phyloP scores from a whole-genome alignment of 2,888 invertebrate genomes.

The Dorcus parallelipipedus region DNA sequence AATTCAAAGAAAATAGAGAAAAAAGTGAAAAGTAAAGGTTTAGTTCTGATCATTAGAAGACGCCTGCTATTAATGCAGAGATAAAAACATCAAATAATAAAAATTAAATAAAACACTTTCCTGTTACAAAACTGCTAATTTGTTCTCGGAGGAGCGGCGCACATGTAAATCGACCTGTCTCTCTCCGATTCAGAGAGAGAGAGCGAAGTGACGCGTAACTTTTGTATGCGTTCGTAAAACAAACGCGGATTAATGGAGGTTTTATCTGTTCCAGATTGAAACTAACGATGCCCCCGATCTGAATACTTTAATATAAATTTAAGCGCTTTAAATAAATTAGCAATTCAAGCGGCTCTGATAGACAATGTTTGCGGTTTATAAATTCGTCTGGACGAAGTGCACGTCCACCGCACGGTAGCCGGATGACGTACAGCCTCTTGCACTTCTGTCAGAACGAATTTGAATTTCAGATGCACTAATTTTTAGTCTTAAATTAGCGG shows the following conservation, averaged over 20 bases:
- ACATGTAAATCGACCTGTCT: conserved; percentile 12
- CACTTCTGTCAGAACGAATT: conserved; percentile 11
- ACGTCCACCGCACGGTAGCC: conserved; percentile 12
- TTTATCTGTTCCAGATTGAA: conserved; percentile 21
- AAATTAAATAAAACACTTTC: too few relatives aligned
- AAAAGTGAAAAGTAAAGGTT: too few relatives aligned
- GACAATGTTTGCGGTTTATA: conserved; percentile 26
- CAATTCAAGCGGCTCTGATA: conserved; percentile 28
- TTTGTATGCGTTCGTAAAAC: conserved; percentile 20
- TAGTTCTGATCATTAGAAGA: too few relatives aligned
- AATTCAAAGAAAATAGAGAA: too few relatives aligned
- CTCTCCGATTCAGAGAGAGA: conserved; percentile 5
- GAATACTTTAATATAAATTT: conserved; percentile 25
- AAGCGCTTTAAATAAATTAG: conserved; percentile 31
- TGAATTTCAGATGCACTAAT: conserved; percentile 13
- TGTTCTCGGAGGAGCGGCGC: conserved; percentile 13
- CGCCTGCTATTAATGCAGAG: too few relatives aligned
- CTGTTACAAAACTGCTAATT: conserved; percentile 11
- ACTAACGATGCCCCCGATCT: conserved; percentile 19
- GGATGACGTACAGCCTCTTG: conserved; percentile 8
- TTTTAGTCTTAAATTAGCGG: neutral
- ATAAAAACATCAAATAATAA: too few relatives aligned
- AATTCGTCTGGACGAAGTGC: conserved; percentile 21
- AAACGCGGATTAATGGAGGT: conserved; percentile 21
- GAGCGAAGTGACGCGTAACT: conserved; percentile 20